A percentile compares a stretch with the other conserved stretches of the same genome.
Conservation (phyloP, 2,113 vertebrate genomes). For the Hypocryptadius cinnamomeus region DNA sequence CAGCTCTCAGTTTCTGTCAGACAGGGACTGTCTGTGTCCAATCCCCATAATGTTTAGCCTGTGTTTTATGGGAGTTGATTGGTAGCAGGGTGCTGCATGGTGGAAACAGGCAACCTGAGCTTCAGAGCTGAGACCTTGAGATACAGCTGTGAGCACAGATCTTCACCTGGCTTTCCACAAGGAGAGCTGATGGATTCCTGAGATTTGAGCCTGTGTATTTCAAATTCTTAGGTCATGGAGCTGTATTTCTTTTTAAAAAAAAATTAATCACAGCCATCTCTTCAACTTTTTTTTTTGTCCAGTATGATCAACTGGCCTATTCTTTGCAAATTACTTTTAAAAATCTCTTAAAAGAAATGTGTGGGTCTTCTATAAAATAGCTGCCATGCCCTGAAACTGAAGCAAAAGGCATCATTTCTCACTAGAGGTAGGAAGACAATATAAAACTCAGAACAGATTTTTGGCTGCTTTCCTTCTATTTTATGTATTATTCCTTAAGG, state of each 20-base stretch:
- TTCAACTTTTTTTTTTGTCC: not conserved
- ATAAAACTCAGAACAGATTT: not conserved
- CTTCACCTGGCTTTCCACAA: not conserved
- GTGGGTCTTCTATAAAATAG: not conserved
- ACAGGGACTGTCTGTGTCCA: not conserved
- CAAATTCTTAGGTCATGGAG: not conserved
- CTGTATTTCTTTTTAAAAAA: not conserved
- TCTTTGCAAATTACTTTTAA: not conserved
- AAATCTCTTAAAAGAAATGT: not conserved
- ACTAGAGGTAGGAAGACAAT: not conserved
- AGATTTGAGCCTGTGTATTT: not conserved
- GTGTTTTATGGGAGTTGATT: not conserved
- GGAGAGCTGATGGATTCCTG: not conserved
- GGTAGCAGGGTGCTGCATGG: not conserved
- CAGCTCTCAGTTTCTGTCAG: not conserved
- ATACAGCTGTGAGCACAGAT: not conserved
- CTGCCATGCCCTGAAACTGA: not conserved
- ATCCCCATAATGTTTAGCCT: not conserved
- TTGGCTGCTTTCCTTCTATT: slow-evolving; percentile 9
- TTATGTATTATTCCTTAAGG: slow-evolving; percentile 23
- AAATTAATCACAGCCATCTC: not conserved
- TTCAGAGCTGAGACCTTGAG: not conserved
- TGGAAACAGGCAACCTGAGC: not conserved
- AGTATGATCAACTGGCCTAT: not conserved
- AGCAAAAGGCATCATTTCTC: not conserved